These are phyloP conservation scores for Glomeris marginata DNA, from an alignment of 2,888 invertebrate genomes.

Conservation along the genomic window DNA sequence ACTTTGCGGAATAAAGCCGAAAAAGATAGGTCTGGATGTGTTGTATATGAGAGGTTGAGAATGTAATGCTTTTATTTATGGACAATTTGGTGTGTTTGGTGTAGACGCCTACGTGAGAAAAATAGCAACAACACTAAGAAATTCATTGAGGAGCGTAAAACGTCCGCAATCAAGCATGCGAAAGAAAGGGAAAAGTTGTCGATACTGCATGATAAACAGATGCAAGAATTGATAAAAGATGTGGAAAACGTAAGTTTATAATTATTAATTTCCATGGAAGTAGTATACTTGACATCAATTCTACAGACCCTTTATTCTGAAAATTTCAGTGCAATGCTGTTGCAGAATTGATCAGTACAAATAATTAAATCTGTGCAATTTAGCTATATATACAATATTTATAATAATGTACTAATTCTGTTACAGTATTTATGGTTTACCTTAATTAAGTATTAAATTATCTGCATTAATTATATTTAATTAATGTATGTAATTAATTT, in stretches of 20 bases:
- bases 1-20: conserved; percentile 91
- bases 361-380: not conserved
- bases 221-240: conserved; percentile 53
- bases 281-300: too few species aligned
- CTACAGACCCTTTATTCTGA: not conserved
- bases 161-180: conserved; percentile 71
- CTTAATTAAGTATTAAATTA: too few species aligned
- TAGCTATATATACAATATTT: not conserved
- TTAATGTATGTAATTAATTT: too few species aligned
- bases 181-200: conserved; percentile 85
- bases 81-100: not conserved
- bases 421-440: too few species aligned
- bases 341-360: not conserved
- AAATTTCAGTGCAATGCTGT: not conserved
- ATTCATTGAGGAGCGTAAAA: conserved; percentile 88
- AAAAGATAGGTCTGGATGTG: conserved; percentile 48
- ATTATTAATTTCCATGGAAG: too few species aligned
- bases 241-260: conserved; percentile 23
- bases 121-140: conserved; percentile 96
- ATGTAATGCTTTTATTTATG: not conserved
- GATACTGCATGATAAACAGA: conserved; percentile 78
- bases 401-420: too few species aligned
- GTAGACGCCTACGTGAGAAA: conserved; percentile 70
- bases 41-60: not conserved
- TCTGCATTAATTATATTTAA: too few species aligned